Conservation (phyloP, 2,888 invertebrate genomes). For the Norana najaformis region DNA sequence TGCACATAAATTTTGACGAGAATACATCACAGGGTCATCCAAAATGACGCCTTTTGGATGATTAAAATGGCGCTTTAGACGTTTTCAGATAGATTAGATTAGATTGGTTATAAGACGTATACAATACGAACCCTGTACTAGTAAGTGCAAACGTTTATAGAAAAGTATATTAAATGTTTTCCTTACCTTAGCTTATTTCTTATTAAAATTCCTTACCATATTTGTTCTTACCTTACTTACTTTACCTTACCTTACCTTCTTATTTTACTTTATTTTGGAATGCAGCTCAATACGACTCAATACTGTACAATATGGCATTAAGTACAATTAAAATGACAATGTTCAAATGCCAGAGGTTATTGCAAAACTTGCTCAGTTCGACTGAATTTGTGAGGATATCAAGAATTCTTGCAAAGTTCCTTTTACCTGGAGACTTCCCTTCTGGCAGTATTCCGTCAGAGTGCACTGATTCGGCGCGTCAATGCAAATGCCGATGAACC, state of each 20-base stretch:
- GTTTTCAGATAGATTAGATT: neutral
- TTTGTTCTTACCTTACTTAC: too few species aligned
- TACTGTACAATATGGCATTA: too few species aligned
- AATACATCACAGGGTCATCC: neutral
- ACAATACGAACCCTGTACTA: neutral
- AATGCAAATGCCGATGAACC: slow-evolving; percentile 90
- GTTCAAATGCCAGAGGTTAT: too few species aligned
- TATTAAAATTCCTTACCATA: too few species aligned
- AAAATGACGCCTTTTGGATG: neutral
- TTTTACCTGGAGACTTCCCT: slow-evolving; percentile 74
- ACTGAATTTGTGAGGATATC: neutral
- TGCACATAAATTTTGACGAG: neutral
- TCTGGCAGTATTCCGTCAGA: slow-evolving; percentile 93
- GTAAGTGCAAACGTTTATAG: too few species aligned
- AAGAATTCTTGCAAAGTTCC: neutral
- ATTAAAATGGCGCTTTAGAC: neutral
- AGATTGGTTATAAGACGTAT: neutral
- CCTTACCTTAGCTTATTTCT: too few species aligned
- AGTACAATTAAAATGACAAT: too few species aligned
- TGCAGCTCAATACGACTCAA: too few species aligned
- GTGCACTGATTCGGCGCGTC: slow-evolving; percentile 82
- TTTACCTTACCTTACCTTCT: too few species aligned
- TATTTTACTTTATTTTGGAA: too few species aligned
- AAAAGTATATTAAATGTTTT: too few species aligned
- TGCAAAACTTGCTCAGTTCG: neutral